Conservation (phyloP, 2,888 invertebrate genomes). For the Adineta ricciae region DNA sequence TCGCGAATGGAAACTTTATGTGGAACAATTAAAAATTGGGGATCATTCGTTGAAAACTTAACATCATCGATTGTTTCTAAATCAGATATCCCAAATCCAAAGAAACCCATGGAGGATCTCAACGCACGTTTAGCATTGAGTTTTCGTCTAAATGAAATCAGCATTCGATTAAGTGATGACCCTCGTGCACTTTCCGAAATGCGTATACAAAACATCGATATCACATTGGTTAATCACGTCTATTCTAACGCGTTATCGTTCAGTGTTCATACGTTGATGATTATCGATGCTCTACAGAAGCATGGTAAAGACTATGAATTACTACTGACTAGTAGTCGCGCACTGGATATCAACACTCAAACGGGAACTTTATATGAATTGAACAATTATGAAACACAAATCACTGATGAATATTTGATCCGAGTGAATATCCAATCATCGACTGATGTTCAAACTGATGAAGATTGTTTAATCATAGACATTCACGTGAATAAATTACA, state of each 20-base stretch:
- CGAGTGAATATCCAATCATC: not conserved
- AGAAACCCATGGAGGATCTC: not conserved
- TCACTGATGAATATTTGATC: constrained; percentile 20
- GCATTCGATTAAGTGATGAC: constrained; percentile 10
- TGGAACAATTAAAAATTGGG: constrained; percentile 12
- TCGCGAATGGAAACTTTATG: not conserved
- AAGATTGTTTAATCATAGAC: constrained; percentile 20
- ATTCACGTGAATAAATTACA: constrained; percentile 24
- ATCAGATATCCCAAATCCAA: not conserved
- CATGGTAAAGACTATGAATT: constrained; percentile 89
- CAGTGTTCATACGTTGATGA: constrained; percentile 54
- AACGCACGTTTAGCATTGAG: not conserved
- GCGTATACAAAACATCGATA: constrained; percentile 12
- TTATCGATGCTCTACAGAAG: constrained; percentile 87
- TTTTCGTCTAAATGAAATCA: constrained; percentile 13
- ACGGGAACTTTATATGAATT: constrained; percentile 24
- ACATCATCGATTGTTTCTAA: not conserved
- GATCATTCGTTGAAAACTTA: not conserved
- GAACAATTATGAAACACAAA: not conserved
- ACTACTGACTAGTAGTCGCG: constrained; percentile 72
- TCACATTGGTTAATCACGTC: not conserved
- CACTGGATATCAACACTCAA: constrained; percentile 21
- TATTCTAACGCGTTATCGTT: not conserved
- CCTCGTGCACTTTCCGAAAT: not conserved
- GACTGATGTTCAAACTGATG: not conserved